Percentiles rank a stretch among this genome's conserved stretches.
These are phyloP conservation scores for Corythucha ciliata DNA, from an alignment of 2,888 invertebrate genomes.

Conservation along the genomic window DNA sequence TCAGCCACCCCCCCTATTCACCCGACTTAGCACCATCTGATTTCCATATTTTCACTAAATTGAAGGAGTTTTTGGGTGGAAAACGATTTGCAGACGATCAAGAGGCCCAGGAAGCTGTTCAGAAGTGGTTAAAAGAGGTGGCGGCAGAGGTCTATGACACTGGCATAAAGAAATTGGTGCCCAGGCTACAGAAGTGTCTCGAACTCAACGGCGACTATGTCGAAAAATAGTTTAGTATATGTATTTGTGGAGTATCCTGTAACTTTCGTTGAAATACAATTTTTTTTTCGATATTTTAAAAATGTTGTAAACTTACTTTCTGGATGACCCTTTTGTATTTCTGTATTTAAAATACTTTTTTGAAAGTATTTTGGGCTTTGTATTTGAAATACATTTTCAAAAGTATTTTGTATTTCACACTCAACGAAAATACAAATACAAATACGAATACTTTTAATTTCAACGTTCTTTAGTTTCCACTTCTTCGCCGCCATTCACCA, in stretches of 20 bases:
- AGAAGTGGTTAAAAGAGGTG: neutral
- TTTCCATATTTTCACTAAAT: slow-evolving; percentile 13
- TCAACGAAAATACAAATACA: too few species aligned
- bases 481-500: too few species aligned
- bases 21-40: slow-evolving; percentile 18
- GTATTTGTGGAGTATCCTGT: neutral
- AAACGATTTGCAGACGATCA: slow-evolving; percentile 2
- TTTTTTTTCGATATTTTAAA: slow-evolving; percentile 13
- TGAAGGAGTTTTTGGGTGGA: slow-evolving; percentile 7
- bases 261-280: slow-evolving; percentile 12
- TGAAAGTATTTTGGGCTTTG: too few species aligned
- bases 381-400: too few species aligned
- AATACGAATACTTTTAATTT: too few species aligned
- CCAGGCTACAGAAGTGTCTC: slow-evolving; percentile 2
- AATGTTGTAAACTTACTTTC: slow-evolving; percentile 13
- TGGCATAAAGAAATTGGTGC: slow-evolving; percentile 2
- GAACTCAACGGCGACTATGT: slow-evolving; percentile 14
- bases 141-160: neutral
- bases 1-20: too few species aligned
- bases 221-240: slow-evolving; percentile 3
- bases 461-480: too few species aligned
- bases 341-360: too few species aligned
- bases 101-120: neutral
- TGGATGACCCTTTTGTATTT: slow-evolving; percentile 15
- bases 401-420: too few species aligned